A percentile compares a stretch with the other conserved stretches of the same genome.
phyloP scores from a whole-genome alignment of 2,888 invertebrate genomes.

The Spialia ferax region DNA sequence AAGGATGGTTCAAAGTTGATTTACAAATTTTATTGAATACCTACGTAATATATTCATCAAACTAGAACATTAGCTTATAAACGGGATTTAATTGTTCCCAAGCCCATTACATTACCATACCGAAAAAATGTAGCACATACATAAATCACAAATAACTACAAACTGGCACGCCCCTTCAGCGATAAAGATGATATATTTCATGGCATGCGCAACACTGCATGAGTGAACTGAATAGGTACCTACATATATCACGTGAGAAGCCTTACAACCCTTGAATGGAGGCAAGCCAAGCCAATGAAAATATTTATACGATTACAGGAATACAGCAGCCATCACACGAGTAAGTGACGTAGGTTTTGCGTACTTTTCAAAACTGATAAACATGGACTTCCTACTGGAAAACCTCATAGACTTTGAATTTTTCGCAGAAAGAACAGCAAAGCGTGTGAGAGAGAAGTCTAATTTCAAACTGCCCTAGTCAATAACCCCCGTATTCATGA shows the following conservation, averaged over 20 bases:
- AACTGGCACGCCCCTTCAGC: conserved; percentile 13
- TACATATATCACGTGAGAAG: conserved; percentile 34
- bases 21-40: no score
- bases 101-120: background rate
- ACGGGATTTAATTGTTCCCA: background rate
- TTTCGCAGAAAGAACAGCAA: no score
- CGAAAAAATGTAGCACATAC: background rate
- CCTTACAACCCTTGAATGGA: conserved; percentile 36
- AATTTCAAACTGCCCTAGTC: no score
- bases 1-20: no score
- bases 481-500: no score
- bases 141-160: conserved; percentile 27
- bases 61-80: no score
- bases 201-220: conserved; percentile 27
- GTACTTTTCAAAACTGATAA: background rate
- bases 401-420: no score
- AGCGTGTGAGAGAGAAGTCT: no score
- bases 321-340: conserved; percentile 10
- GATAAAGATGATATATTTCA: conserved; percentile 29
- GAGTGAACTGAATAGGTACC: conserved; percentile 35
- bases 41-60: no score
- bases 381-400: no score
- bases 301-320: conserved; percentile 38
- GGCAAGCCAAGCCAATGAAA: conserved; percentile 36
- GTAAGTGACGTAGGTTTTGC: conserved; percentile 20